phyloP scores from a whole-genome alignment of 2,797 vertebrate species.

The Calcarius lapponicus region DNA sequence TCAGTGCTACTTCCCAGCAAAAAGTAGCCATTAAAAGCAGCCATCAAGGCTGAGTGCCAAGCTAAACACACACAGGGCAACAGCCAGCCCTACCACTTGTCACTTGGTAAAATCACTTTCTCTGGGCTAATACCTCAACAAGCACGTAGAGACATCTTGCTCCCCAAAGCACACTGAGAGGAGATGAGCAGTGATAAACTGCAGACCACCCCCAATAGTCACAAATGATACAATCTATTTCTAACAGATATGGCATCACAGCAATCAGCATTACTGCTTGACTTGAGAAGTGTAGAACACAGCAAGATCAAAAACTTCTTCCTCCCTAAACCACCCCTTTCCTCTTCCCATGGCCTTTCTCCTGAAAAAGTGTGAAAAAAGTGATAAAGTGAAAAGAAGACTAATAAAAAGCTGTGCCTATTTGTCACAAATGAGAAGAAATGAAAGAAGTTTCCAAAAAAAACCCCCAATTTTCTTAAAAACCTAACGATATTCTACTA shows the following conservation, averaged over 20 bases:
- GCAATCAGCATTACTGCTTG: not conserved
- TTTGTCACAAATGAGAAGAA: not conserved
- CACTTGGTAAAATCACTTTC: not conserved
- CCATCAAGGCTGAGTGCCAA: not conserved
- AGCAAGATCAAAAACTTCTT: not conserved
- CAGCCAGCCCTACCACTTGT: not conserved
- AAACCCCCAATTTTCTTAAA: not conserved
- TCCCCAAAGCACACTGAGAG: not conserved
- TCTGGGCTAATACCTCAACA: not conserved
- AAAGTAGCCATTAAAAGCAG: not conserved
- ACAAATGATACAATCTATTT: not conserved
- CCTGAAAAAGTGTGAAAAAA: not conserved
- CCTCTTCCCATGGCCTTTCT: not conserved
- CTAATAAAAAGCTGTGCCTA: not conserved
- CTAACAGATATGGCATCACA: not conserved
- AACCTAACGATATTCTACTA: not conserved
- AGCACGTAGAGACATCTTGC: not conserved
- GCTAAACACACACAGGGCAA: rapidly evolving
- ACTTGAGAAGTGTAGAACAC: not conserved
- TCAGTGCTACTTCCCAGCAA: not conserved
- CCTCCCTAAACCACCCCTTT: not conserved
- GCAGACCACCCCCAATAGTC: not conserved
- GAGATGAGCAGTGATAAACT: not conserved
- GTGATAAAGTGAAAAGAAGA: not conserved
- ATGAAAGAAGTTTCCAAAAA: rapidly evolving